Percentiles rank a stretch among this genome's conserved stretches.
Evolutionary conservation across 2,888 invertebrate genomes (phyloP).

Genomic region (Hylaea fasciaria): DNA sequence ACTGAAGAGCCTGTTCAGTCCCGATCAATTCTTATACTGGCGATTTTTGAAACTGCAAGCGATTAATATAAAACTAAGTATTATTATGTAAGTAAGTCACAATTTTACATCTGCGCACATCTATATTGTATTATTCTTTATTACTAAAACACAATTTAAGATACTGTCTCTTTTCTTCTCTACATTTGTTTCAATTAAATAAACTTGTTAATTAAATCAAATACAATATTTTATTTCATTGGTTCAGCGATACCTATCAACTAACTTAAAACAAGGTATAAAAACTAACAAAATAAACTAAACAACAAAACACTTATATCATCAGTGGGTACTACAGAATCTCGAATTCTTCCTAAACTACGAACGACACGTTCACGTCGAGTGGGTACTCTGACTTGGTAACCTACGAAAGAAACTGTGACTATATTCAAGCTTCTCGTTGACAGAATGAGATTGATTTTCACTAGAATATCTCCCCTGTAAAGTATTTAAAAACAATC

Average conservation of each 20-base stretch:
- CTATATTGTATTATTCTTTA: too few species aligned
- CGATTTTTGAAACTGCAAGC: too few species aligned
- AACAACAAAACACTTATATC: conserved; percentile 69
- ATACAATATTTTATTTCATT: conserved; percentile 67
- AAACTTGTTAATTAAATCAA: conserved; percentile 35
- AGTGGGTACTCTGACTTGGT: conserved; percentile 52
- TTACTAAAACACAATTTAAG: too few species aligned
- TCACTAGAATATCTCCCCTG: conserved; percentile 9
- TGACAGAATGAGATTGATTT: conserved; percentile 31
- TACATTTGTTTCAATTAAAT: too few species aligned
- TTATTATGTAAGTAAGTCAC: too few species aligned
- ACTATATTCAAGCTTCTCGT: conserved; percentile 52
- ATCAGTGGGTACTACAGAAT: conserved; percentile 65
- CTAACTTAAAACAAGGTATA: conserved; percentile 42
- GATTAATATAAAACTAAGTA: too few species aligned
- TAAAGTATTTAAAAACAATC: conserved; percentile 55
- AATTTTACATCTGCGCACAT: too few species aligned
- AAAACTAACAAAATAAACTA: conserved; percentile 51
- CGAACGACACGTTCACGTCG: conserved; percentile 41
- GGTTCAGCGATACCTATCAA: conserved; percentile 58
- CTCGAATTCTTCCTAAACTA: conserved; percentile 35
- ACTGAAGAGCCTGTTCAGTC: too few species aligned
- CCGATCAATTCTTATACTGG: too few species aligned
- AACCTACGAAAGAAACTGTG: conserved; percentile 37
- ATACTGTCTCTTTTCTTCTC: too few species aligned